Conservation (phyloP, 1,140 invertebrate genomes). For the Monochamus saltuarius region DNA sequence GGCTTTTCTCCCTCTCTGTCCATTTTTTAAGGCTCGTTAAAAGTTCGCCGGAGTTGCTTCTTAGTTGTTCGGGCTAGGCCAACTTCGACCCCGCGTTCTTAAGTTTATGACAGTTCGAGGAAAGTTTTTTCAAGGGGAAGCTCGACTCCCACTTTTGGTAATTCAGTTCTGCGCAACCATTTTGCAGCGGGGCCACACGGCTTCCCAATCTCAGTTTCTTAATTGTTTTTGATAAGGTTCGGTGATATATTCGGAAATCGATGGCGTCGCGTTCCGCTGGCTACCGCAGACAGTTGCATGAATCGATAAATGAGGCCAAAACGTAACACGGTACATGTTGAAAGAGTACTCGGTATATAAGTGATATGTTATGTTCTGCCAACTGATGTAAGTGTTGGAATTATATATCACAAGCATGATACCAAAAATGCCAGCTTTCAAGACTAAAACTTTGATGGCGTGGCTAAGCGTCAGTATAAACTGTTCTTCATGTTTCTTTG, state of each 20-base stretch:
- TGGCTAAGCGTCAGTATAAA: too few relatives aligned
- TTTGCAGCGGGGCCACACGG: slow-evolving; percentile 22
- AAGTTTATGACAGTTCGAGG: slow-evolving; percentile 47
- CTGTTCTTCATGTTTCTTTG: too few relatives aligned
- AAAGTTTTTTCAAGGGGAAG: slow-evolving; percentile 44
- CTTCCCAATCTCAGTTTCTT: not conserved
- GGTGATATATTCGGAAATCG: slow-evolving; percentile 16
- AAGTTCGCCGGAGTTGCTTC: slow-evolving; percentile 35
- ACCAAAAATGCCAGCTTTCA: too few relatives aligned
- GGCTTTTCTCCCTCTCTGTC: slow-evolving; percentile 9
- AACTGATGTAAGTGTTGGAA: too few relatives aligned
- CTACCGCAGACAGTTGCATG: too few relatives aligned
- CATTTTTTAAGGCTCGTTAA: slow-evolving; percentile 29
- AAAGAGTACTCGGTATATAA: too few relatives aligned
- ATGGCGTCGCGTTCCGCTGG: slow-evolving; percentile 20
- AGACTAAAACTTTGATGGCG: too few relatives aligned
- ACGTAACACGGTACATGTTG: too few relatives aligned
- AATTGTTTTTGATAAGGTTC: not conserved
- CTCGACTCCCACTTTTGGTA: slow-evolving; percentile 40
- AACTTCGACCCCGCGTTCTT: not conserved
- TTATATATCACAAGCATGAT: too few relatives aligned
- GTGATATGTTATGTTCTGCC: too few relatives aligned
- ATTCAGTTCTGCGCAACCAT: slow-evolving; percentile 42
- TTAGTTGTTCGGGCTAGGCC: slow-evolving; percentile 26
- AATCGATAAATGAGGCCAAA: too few relatives aligned